Evolutionary conservation across 2,797 vertebrate species (phyloP), one percentile per base, ranked within the genome.

Genomic region (Karalla daura): DNA sequence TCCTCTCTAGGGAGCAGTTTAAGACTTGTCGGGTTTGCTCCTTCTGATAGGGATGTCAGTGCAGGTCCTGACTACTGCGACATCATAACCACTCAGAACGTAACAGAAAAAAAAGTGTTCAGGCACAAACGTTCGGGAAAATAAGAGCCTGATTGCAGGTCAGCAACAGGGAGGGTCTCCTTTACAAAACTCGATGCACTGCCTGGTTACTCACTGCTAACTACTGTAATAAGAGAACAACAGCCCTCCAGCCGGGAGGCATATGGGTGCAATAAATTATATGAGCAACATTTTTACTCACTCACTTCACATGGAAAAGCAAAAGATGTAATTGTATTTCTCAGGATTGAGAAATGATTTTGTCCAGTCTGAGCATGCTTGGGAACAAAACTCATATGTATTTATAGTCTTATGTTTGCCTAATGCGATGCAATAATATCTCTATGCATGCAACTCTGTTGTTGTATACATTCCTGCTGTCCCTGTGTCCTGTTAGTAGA

Each of bases 1-100:
- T 89, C 86, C 81, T 86, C 88, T 87, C 41, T 84, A 93, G 93
- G 92, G 87, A 86, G 81, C 89, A 93, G 90, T 91, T 88, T 90
- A 93, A 94, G 91, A 88, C 90, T 80, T 93, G 91, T 91, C 87
- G 87, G 76, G 89, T 94, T 88, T 91, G 80, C 89, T 92, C 91
- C 70, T 88, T 92, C 88, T 91, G 84, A 93, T 92, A 92, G 86
- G 62, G 83, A 85, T 86, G 74, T 83, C 82, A 64, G 78, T 76
- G 74, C 81, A 70, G 72, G 84, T 74, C 79, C 83, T 53, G 80
- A 88, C 76, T 66, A 67, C 87, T 81, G 73, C 76, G 3, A 72
- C 87, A 77, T 65, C 80, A 59, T 77, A 74, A 73, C 78, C 65
- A 37, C 74, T 17, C 63, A 85, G 76, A 70, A 55, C 18, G n/a